Percentiles rank a stretch among this genome's conserved stretches.
Evolutionary conservation across 92 coral and sea anemone genomes (phyloP).

Genomic region (Porites cylindrica): DNA sequence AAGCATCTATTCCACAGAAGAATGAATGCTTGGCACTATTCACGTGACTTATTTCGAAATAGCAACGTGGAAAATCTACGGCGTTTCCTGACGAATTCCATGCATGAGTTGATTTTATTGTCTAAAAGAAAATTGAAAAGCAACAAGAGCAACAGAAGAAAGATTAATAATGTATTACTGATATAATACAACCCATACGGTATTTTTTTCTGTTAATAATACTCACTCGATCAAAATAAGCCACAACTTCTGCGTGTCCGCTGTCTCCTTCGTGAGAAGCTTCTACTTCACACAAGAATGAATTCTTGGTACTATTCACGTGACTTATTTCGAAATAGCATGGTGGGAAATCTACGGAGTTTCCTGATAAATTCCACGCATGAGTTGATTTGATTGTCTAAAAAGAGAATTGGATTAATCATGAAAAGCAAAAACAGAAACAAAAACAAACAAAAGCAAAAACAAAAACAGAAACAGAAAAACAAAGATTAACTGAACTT

Average conservation of each 20-base stretch:
- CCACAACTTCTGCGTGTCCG: conserved; percentile 20
- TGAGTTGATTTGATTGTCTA: conserved; percentile 8
- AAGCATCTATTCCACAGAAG: conserved; percentile 32
- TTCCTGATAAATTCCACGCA: conserved; percentile 26
- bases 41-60: conserved; percentile 17
- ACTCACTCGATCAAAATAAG: conserved; percentile 17
- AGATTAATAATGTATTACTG: too few species aligned
- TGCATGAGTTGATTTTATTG: conserved; percentile 20
- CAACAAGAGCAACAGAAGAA: too few species aligned
- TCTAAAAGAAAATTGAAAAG: background rate
- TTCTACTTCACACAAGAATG: conserved; percentile 28
- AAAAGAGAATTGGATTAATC: background rate
- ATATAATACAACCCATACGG: too few species aligned
- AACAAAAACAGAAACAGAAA: too few species aligned
- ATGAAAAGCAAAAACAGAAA: too few species aligned
- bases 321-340: conserved; percentile 10
- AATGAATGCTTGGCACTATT: conserved; percentile 19
- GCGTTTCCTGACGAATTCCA: conserved; percentile 29
- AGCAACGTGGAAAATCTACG: conserved; percentile 26
- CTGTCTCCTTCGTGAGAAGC: conserved; percentile 9
- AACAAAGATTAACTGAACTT: too few species aligned
- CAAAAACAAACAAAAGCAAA: too few species aligned
- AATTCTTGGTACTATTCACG: conserved; percentile 13
- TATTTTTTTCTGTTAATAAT: too few species aligned
- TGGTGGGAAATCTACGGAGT: conserved; percentile 21